Base-by-base conservation (phyloP, 2,888 invertebrate species). In the Netelia fuscicornis region DNA sequence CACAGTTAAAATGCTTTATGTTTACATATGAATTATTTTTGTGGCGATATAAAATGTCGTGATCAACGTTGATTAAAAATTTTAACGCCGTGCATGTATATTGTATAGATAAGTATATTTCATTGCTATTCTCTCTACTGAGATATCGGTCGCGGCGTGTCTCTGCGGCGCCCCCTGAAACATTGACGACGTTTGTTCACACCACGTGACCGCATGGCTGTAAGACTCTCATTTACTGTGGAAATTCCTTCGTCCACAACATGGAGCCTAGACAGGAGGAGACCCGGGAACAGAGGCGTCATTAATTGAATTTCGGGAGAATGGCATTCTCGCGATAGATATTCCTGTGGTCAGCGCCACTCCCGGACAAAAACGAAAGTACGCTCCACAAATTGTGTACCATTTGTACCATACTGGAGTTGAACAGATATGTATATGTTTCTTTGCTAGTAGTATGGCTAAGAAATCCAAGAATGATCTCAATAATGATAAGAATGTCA, bases 181-280 rank as follows among this genome's bases (percentile, higher is more conserved):
- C 52, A 37, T 52, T 37, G 37, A 25, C 25, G 70, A 64, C 54
- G 37, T 48, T 48, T 6, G 48, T 11, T 48, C 48, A 48, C 48
- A 48, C 48, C 48, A 11, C 6, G 10, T 6, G 48, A 48, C 48
- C 48, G 48, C 3, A 68, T 48, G 44, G 23, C 1, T 11, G 23
- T 62, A 25, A 23, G 13, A 3, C 58, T 44, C 30, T 30, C 67
- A 77, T 77, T 30, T 30, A 68, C 67, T 56, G 48, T 25, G 77
- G 68, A 68, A 68, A 77, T 67, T 56, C 44, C 76, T 30, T 20
- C 37, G 58, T 44, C n/a, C 67, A 25, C 25, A 25, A 2, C 25
- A 25, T 25, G 25, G 25, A 25, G 25, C 25, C 25, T 25, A 25
- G 25, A 25, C 25, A 25, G 25, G 25, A 25, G 25, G 25, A 2